Percentiles rank a stretch among this genome's conserved stretches.
Conservation (phyloP, 1,140 invertebrate genomes). For the Cotesia glomerata region DNA sequence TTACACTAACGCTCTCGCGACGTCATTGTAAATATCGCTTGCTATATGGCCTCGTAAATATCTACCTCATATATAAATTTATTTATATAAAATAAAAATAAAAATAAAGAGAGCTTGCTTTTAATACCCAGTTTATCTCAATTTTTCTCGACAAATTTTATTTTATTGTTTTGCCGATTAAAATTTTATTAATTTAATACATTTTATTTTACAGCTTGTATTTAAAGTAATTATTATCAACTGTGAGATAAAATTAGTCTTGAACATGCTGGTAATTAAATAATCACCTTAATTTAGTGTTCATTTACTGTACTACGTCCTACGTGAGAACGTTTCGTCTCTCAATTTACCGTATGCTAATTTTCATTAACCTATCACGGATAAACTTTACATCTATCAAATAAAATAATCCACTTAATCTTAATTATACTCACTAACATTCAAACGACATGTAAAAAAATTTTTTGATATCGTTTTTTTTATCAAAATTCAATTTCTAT, state of each 20-base stretch:
- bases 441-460: too few relatives aligned
- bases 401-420: too few relatives aligned
- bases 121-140: too few relatives aligned
- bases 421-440: too few relatives aligned
- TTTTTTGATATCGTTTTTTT: too few relatives aligned
- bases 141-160: background rate
- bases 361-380: slow-evolving; percentile 25
- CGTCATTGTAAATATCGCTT: slow-evolving; percentile 60
- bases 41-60: slow-evolving; percentile 58
- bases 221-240: too few relatives aligned
- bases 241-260: slow-evolving; percentile 5
- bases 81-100: background rate
- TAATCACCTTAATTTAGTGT: slow-evolving; percentile 22
- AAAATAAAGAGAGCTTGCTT: background rate
- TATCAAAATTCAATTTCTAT: too few relatives aligned
- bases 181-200: background rate
- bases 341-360: slow-evolving; percentile 13
- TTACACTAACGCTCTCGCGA: slow-evolving; percentile 50
- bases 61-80: slow-evolving; percentile 34
- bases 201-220: background rate
- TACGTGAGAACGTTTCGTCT: slow-evolving; percentile 25
- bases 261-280: background rate
- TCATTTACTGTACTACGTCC: background rate
- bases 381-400: too few relatives aligned
- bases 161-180: background rate